A percentile compares a stretch with the other conserved stretches of the same genome.
Conservation (phyloP, 2,113 vertebrate genomes). For the Columba janthina region DNA sequence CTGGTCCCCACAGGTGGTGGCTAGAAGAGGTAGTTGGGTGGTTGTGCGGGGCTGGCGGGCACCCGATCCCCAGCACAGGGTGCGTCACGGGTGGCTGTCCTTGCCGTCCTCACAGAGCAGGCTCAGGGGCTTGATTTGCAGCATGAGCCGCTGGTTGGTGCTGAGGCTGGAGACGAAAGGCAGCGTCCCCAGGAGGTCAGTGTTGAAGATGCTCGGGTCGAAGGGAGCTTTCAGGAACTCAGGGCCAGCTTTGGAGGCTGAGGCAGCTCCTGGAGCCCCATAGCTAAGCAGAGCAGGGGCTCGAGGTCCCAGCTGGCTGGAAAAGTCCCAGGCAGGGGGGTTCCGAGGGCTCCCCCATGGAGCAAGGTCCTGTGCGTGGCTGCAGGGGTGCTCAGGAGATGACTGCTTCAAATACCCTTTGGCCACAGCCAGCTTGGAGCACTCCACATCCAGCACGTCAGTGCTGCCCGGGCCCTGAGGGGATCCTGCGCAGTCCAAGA, state of each 20-base stretch:
- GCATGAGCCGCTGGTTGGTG: not conserved
- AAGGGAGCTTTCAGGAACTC: not conserved
- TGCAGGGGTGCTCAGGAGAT: accelerated
- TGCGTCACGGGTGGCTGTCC: conserved; percentile 10
- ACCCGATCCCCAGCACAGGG: accelerated
- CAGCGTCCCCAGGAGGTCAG: not conserved
- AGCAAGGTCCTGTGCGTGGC: not conserved
- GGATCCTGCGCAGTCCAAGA: not conserved
- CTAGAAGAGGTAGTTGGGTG: conserved; percentile 27
- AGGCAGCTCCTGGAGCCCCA: not conserved
- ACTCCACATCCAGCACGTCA: not conserved
- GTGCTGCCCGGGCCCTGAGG: not conserved
- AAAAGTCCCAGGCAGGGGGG: not conserved
- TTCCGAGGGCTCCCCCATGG: accelerated
- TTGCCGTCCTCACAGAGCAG: conserved; percentile 31
- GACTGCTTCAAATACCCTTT: conserved; percentile 74
- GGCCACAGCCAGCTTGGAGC: not conserved
- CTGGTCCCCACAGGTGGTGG: not conserved
- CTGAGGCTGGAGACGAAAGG: conserved; percentile 36
- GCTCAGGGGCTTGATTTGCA: not conserved
- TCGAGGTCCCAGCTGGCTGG: not conserved
- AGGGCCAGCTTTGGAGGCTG: not conserved
- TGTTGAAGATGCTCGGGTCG: not conserved
- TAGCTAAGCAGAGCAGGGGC: not conserved
- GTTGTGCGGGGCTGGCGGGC: accelerated